A percentile compares a stretch with the other conserved stretches of the same genome.
These are phyloP conservation scores for Scartelaos histophorus DNA, from an alignment of 2,113 vertebrate genomes.

Conservation along the genomic window DNA sequence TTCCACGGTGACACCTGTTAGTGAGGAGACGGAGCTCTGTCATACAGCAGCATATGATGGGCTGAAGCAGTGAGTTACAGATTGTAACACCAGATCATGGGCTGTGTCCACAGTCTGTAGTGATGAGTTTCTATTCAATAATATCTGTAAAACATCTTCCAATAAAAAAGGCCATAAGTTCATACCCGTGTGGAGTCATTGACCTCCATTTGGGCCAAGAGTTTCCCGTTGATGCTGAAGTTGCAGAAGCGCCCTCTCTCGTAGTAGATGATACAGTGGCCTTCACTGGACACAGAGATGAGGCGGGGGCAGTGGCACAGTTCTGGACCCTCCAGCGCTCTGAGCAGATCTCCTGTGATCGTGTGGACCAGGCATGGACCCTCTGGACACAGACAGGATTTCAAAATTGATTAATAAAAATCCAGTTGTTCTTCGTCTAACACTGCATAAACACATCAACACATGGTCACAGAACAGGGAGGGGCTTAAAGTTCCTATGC, in stretches of 20 bases:
- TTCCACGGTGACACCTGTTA: too few relatives aligned
- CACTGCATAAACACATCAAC: too few relatives aligned
- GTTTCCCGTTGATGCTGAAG: conserved; percentile 98
- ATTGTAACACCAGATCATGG: background rate
- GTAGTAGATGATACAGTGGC: conserved; percentile 98
- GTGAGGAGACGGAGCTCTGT: too few relatives aligned
- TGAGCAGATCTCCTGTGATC: conserved; percentile 95
- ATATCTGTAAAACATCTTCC: background rate
- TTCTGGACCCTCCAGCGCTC: conserved; percentile 95
- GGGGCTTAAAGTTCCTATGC: too few relatives aligned
- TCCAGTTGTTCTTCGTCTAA: too few relatives aligned
- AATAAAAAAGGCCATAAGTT: background rate
- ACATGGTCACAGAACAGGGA: too few relatives aligned
- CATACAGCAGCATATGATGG: too few relatives aligned
- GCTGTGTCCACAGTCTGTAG: background rate
- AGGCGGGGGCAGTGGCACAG: conserved; percentile 90
- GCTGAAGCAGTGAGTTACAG: background rate
- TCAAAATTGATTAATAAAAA: too few relatives aligned
- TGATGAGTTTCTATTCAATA: background rate
- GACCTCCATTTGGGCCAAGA: conserved; percentile 97
- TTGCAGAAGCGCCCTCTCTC: conserved; percentile 96
- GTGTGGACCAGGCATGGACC: conserved; percentile 98
- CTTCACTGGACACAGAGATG: conserved; percentile 98
- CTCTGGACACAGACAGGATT: conserved; percentile 74
- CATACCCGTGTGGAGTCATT: conserved; percentile 93